Conservation (phyloP, 2,888 invertebrate species). For the Ligdia adustata region DNA sequence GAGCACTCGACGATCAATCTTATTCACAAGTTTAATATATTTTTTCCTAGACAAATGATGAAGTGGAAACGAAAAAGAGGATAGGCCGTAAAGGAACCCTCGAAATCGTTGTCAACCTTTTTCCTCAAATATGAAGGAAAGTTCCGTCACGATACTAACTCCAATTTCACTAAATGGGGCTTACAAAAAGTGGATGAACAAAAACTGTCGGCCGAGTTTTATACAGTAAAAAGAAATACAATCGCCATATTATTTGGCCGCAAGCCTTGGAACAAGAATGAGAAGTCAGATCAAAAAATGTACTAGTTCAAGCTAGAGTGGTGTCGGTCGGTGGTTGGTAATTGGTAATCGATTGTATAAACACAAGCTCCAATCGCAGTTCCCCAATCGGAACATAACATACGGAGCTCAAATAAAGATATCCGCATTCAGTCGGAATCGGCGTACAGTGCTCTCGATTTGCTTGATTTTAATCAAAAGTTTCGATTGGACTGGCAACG, state of each 20-base stretch:
- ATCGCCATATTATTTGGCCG: background rate
- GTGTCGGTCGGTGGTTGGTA: constrained; percentile 11
- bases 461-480: constrained; percentile 84
- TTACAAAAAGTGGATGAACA: constrained; percentile 18
- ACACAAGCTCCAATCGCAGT: constrained; percentile 62
- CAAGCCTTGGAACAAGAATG: background rate
- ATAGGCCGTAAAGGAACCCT: constrained; percentile 40
- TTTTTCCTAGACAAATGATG: constrained; percentile 52
- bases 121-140: constrained; percentile 36
- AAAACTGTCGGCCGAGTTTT: constrained; percentile 6
- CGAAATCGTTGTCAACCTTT: constrained; percentile 40
- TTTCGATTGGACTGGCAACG: constrained; percentile 77
- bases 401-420: constrained; percentile 77
- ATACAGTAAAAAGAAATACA: background rate
- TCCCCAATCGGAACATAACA: constrained; percentile 68
- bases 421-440: constrained; percentile 65
- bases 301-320: background rate
- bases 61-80: constrained; percentile 44
- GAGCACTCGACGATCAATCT: constrained; percentile 54
- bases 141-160: constrained; percentile 33
- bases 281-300: constrained; percentile 1
- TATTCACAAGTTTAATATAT: constrained; percentile 47
- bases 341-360: constrained; percentile 64
- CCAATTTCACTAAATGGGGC: constrained; percentile 36
- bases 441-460: constrained; percentile 62